Conservation (phyloP, 2,888 invertebrate genomes). For the Xanthia icteritia region DNA sequence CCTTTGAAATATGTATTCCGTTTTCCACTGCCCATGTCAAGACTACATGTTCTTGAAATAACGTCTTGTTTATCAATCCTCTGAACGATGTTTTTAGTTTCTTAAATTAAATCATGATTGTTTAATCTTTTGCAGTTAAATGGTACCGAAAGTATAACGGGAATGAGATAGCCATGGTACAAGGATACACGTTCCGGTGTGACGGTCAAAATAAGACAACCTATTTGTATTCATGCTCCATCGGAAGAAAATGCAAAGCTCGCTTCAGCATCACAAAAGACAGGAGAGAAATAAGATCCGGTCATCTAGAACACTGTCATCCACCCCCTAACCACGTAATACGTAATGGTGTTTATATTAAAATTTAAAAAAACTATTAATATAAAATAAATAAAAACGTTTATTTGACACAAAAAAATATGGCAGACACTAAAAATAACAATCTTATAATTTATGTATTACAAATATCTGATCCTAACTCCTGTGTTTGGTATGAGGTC, state of each 20-base stretch:
- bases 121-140: slow-evolving; percentile 30
- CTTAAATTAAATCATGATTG: neutral
- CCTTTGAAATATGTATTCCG: too few species aligned
- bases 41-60: neutral
- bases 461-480: too few species aligned
- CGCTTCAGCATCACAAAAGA: slow-evolving; percentile 34
- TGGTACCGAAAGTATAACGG: slow-evolving; percentile 63
- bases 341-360: slow-evolving; percentile 26
- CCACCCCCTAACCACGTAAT: slow-evolving; percentile 18
- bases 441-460: too few species aligned
- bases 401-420: neutral
- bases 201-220: slow-evolving; percentile 20
- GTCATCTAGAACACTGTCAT: slow-evolving; percentile 29
- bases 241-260: slow-evolving; percentile 37
- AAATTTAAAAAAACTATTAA: neutral
- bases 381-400: neutral
- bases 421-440: too few species aligned
- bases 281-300: slow-evolving; percentile 16
- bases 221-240: slow-evolving; percentile 13
- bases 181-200: slow-evolving; percentile 72
- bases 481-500: too few species aligned
- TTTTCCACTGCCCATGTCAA: too few species aligned
- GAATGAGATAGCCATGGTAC: slow-evolving; percentile 67
- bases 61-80: neutral
- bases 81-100: neutral